Conservation (phyloP, 2,888 invertebrate genomes). For the Mesorhabditis sp. region DNA sequence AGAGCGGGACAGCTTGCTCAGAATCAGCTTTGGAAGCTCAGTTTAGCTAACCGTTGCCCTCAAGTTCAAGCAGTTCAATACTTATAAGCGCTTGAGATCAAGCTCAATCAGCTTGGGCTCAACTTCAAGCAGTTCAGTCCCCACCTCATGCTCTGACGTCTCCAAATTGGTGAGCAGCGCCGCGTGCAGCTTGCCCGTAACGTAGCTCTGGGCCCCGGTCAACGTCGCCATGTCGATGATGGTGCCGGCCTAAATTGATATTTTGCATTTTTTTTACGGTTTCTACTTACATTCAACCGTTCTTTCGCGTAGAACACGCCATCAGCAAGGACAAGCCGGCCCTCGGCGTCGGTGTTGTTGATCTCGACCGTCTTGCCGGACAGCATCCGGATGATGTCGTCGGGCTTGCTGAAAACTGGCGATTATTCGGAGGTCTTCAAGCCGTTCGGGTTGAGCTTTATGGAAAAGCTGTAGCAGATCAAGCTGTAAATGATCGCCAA, state of each 20-base stretch:
- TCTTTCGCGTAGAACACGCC: conserved; percentile 64
- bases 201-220: conserved; percentile 81
- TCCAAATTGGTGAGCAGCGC: conserved; percentile 73
- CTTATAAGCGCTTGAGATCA: too few relatives aligned
- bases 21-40: too few relatives aligned
- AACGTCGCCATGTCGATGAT: conserved; percentile 86
- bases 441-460: too few relatives aligned
- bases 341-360: conserved; percentile 90
- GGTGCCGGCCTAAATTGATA: conserved; percentile 71
- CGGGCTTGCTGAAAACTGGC: conserved; percentile 65
- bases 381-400: conserved; percentile 83
- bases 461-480: too few relatives aligned
- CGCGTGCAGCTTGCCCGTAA: conserved; percentile 83
- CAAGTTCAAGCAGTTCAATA: too few relatives aligned
- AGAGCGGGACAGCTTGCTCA: too few relatives aligned
- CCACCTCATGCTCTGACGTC: conserved; percentile 54
- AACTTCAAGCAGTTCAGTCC: background rate
- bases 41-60: too few relatives aligned
- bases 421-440: too few relatives aligned
- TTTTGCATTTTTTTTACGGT: background rate
- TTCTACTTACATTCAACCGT: conserved; percentile 31
- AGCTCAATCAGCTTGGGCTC: background rate
- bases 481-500: too few relatives aligned
- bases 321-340: conserved; percentile 80
- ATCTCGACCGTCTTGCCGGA: conserved; percentile 87